Evolutionary conservation across 2,888 invertebrate genomes (phyloP).

Genomic region (Tipula confusa): DNA sequence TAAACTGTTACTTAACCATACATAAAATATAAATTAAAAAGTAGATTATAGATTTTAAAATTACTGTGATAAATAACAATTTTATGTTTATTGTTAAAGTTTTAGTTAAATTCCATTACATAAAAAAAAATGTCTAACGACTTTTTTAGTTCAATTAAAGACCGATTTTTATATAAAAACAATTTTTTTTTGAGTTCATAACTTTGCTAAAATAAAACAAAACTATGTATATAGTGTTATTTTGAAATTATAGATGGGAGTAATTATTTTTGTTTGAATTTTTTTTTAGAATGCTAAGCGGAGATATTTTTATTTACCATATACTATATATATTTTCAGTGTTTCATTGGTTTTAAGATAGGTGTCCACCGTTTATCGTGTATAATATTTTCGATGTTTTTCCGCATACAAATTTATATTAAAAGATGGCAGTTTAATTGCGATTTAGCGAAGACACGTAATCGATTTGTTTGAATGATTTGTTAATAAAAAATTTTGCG

Average conservation of each 20-base stretch:
- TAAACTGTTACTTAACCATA: neutral
- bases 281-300: neutral
- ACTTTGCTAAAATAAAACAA: neutral
- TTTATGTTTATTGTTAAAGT: neutral
- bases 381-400: neutral
- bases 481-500: too few species aligned
- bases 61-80: slow-evolving; percentile 9
- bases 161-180: neutral
- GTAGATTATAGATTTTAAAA: neutral
- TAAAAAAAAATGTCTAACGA: too few species aligned
- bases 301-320: neutral
- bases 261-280: too few species aligned
- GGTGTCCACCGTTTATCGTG: neutral
- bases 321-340: neutral
- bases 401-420: neutral
- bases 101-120: neutral
- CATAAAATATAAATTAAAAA: neutral
- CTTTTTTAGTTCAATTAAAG: neutral
- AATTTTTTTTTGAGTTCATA: neutral
- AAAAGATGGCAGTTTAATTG: neutral
- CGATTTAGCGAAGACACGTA: neutral
- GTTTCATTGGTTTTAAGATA: neutral
- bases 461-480: too few species aligned
- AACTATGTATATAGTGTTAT: neutral
- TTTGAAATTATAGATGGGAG: neutral